Evolutionary conservation across 2,797 vertebrate genomes (phyloP).

Genomic region (Esox masquinongy): DNA sequence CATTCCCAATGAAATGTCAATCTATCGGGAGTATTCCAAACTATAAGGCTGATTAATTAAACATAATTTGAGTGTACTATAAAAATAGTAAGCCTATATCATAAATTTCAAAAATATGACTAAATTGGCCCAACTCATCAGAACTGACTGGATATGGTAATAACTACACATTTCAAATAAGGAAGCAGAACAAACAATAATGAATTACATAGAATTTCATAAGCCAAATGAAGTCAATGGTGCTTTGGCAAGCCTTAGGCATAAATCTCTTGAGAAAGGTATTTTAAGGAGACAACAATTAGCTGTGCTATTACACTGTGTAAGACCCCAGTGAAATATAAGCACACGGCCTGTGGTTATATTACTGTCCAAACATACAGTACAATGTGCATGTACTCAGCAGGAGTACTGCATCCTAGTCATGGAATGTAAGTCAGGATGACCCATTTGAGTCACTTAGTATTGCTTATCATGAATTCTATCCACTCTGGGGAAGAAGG

Average conservation of each 20-base stretch:
- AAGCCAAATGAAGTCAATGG: not conserved
- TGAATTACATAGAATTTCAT: not conserved
- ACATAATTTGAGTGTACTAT: too few relatives aligned
- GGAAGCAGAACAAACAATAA: slow-evolving; percentile 2
- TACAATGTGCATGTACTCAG: not conserved
- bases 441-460: slow-evolving; percentile 6
- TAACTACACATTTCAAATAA: not conserved
- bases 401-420: not conserved
- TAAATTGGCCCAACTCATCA: too few relatives aligned
- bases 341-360: not conserved
- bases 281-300: slow-evolving; percentile 9
- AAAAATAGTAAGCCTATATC: too few relatives aligned
- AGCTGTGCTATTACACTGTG: not conserved
- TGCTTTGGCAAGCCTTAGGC: not conserved
- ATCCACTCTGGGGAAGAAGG: not conserved
- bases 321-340: not conserved
- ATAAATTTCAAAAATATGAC: too few relatives aligned
- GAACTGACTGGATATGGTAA: too few relatives aligned
- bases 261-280: not conserved
- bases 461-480: not conserved
- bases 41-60: too few relatives aligned
- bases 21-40: too few relatives aligned
- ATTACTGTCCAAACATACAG: not conserved
- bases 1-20: too few relatives aligned
- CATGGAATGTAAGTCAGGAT: not conserved